These are phyloP conservation scores for Carterocephalus palaemon DNA, from an alignment of 2,888 invertebrate genomes.

Conservation along the genomic window DNA sequence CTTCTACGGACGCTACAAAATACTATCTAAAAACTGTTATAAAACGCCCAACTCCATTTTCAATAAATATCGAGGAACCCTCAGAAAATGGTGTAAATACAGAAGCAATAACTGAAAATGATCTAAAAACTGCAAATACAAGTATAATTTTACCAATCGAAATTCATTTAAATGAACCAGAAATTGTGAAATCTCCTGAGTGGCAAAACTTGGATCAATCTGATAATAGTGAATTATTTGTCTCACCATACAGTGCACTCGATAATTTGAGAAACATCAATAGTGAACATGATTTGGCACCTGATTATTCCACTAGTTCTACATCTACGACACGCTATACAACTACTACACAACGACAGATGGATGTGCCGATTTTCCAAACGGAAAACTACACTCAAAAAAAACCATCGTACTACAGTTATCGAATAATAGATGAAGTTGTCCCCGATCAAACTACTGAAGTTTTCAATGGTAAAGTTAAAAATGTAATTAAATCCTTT, in stretches of 20 bases:
- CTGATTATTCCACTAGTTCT: slow-evolving; percentile 44
- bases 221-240: slow-evolving; percentile 57
- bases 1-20: slow-evolving; percentile 45
- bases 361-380: slow-evolving; percentile 33
- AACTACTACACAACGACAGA: slow-evolving; percentile 37
- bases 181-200: slow-evolving; percentile 33
- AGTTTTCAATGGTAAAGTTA: slow-evolving; percentile 60
- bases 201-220: slow-evolving; percentile 33
- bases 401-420: slow-evolving; percentile 62
- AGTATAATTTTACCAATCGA: slow-evolving; percentile 23
- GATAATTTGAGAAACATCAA: slow-evolving; percentile 36
- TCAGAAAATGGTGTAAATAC: slow-evolving; percentile 50
- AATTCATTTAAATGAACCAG: slow-evolving; percentile 31
- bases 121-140: slow-evolving; percentile 39
- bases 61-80: slow-evolving; percentile 37
- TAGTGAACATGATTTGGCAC: slow-evolving; percentile 36
- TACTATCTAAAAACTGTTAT: slow-evolving; percentile 59
- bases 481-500: slow-evolving; percentile 63
- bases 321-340: slow-evolving; percentile 39
- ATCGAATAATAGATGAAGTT: slow-evolving; percentile 58
- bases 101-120: slow-evolving; percentile 45
- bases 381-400: slow-evolving; percentile 38
- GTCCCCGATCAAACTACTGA: slow-evolving; percentile 65
- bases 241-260: slow-evolving; percentile 67
- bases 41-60: slow-evolving; percentile 54